Percentiles rank a stretch among this genome's conserved stretches.
phyloP scores from a whole-genome alignment of 1,140 invertebrate species.

The Eriosoma lanigerum region DNA sequence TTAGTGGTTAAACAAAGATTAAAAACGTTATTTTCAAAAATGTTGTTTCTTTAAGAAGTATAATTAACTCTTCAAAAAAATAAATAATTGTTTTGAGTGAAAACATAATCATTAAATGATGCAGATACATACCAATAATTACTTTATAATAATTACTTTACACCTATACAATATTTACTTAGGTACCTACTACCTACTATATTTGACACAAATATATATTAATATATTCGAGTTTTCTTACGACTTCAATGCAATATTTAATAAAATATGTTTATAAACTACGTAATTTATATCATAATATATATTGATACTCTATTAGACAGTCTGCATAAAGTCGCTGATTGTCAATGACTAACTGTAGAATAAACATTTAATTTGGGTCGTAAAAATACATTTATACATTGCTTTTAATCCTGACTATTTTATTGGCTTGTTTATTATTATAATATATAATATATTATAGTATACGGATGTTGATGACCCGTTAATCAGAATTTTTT shows the following conservation, averaged over 20 bases:
- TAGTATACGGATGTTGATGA: conserved; percentile 3
- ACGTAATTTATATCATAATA: not conserved
- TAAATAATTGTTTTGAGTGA: too few relatives aligned
- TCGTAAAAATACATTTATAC: conserved; percentile 28
- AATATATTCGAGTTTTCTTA: conserved; percentile 4
- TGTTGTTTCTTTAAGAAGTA: too few relatives aligned
- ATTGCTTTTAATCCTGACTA: not conserved
- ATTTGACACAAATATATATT: not conserved
- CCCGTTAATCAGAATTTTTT: conserved; percentile 22
- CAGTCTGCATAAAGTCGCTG: not conserved
- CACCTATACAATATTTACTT: too few relatives aligned
- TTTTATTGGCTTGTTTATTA: conserved; percentile 46
- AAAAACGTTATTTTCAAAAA: too few relatives aligned
- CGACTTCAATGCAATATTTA: not conserved
- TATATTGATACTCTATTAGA: not conserved
- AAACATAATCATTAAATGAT: too few relatives aligned
- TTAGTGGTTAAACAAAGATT: too few relatives aligned
- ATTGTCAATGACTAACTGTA: conserved; percentile 20
- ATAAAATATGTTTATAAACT: not conserved
- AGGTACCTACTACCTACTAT: too few relatives aligned
- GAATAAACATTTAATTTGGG: conserved; percentile 26
- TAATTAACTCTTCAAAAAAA: too few relatives aligned
- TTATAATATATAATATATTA: not conserved
- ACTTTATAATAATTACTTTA: too few relatives aligned
- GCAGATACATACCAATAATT: too few relatives aligned